Conservation (phyloP, 1,140 invertebrate genomes). For the Rhyacophila brunnea region DNA sequence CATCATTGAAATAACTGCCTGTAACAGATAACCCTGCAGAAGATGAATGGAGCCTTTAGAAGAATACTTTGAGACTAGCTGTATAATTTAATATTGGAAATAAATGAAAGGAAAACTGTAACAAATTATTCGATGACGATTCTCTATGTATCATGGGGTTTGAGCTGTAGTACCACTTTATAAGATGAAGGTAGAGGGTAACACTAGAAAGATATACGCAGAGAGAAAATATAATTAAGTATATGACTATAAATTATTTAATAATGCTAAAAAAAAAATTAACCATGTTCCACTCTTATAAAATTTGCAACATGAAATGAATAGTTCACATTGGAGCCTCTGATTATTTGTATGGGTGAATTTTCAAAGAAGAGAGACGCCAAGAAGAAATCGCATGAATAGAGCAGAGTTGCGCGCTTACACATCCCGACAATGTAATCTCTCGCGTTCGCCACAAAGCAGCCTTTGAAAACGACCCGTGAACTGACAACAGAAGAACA, state of each 20-base stretch:
- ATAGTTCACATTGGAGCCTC: background rate
- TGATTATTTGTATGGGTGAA: no score
- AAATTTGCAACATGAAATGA: background rate
- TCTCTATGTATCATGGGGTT: no score
- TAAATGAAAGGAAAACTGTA: no score
- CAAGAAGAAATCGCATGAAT: constrained; percentile 1
- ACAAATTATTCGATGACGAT: no score
- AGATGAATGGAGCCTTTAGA: no score
- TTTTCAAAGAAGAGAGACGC: background rate
- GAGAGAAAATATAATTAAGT: background rate
- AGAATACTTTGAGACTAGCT: no score
- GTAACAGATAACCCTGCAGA: no score
- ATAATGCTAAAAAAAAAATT: background rate
- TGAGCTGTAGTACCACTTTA: no score
- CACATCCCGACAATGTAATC: constrained; percentile 29
- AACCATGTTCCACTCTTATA: background rate
- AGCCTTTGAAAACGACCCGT: background rate
- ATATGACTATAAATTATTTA: background rate
- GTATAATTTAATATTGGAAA: no score
- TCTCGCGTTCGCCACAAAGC: constrained; percentile 20
- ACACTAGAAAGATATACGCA: background rate
- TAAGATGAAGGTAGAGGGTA: background rate
- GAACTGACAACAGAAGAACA: background rate
- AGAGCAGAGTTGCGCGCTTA: constrained; percentile 16
- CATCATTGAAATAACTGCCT: no score